phyloP scores from a whole-genome alignment of 2,797 vertebrate species.

The Chelmon rostratus region DNA sequence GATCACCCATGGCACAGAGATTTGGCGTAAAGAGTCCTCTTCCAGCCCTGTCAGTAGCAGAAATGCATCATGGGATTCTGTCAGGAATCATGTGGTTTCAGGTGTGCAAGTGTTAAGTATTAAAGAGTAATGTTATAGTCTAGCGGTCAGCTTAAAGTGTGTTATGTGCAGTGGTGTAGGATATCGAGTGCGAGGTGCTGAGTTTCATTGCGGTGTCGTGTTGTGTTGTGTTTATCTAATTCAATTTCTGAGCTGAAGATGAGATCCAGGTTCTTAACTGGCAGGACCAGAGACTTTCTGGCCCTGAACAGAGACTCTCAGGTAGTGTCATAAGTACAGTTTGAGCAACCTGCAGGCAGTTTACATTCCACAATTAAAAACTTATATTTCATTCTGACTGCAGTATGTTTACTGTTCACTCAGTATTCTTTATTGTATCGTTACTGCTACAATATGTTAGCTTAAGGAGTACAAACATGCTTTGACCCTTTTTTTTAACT shows the following conservation, averaged over 20 bases:
- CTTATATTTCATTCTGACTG: background rate
- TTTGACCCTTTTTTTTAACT: background rate
- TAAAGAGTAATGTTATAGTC: background rate
- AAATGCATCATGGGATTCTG: slow-evolving; percentile 27
- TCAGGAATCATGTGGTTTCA: slow-evolving; percentile 15
- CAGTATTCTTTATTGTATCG: too few relatives aligned
- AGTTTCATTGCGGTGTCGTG: slow-evolving; percentile 37
- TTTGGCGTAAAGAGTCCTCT: slow-evolving; percentile 37
- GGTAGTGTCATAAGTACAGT: rapidly evolving
- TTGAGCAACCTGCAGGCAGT: background rate
- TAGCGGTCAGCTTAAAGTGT: slow-evolving; percentile 7
- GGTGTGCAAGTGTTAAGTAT: slow-evolving; percentile 4
- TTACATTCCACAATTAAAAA: background rate
- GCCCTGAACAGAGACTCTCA: slow-evolving; percentile 2
- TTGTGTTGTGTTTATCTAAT: slow-evolving; percentile 34
- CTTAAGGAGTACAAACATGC: background rate
- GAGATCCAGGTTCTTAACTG: background rate
- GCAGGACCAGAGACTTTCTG: background rate
- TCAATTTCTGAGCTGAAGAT: slow-evolving; percentile 20
- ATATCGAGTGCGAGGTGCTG: slow-evolving; percentile 9
- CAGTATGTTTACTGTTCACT: background rate
- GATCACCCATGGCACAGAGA: slow-evolving; percentile 23
- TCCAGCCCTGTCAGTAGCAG: slow-evolving; percentile 13
- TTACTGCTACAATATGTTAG: background rate
- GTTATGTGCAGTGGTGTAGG: slow-evolving; percentile 16